phyloP scores from a whole-genome alignment of 1,140 invertebrate species.

The Eulimnadia texana region DNA sequence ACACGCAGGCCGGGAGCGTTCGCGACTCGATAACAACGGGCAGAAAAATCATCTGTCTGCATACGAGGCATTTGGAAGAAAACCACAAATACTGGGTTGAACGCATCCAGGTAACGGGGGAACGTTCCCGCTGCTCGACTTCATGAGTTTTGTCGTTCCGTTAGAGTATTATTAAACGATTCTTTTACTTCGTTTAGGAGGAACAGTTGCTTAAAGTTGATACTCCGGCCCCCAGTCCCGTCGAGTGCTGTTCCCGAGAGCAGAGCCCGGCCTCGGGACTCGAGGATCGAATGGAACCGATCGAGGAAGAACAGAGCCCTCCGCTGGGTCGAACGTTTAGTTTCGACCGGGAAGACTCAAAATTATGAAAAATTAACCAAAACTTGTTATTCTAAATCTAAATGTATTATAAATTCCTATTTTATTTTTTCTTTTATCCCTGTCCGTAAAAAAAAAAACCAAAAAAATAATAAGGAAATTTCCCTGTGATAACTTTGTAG shows the following conservation, averaged over 20 bases:
- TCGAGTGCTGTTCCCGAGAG: constrained; percentile 20
- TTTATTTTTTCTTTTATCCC: background rate
- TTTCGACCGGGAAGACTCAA: background rate
- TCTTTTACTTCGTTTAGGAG: background rate
- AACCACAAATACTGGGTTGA: constrained; percentile 38
- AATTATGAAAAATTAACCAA: background rate
- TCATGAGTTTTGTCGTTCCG: too few relatives aligned
- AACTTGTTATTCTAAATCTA: too few relatives aligned
- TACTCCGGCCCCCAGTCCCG: background rate
- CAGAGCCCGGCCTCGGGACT: constrained; percentile 12
- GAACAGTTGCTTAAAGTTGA: constrained; percentile 3
- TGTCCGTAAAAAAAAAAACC: too few relatives aligned
- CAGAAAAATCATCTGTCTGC: constrained; percentile 34
- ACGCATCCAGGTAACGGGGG: constrained; percentile 31
- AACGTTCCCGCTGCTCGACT: too few relatives aligned
- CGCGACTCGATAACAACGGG: constrained; percentile 6
- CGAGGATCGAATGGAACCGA: constrained; percentile 24
- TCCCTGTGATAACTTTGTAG: background rate
- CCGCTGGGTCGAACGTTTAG: background rate
- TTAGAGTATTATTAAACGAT: too few relatives aligned
- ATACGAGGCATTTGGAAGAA: constrained; percentile 39
- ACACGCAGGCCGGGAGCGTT: constrained; percentile 14
- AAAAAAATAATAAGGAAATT: background rate
- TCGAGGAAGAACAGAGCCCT: constrained; percentile 24
- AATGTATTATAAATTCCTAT: too few relatives aligned